Conservation (phyloP, 1,140 invertebrate species). For the Listronotus bonariensis region DNA sequence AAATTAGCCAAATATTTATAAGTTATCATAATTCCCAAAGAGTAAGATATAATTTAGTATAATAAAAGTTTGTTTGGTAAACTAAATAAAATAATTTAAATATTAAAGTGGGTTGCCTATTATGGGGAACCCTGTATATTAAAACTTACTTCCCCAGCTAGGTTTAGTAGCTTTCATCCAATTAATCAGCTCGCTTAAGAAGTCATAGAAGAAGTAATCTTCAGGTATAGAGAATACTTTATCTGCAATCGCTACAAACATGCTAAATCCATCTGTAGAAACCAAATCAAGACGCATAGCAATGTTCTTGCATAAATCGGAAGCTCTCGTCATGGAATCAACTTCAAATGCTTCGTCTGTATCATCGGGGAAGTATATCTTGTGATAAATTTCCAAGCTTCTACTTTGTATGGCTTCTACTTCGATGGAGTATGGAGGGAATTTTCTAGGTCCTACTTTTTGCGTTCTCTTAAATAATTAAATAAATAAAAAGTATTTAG, state of each 20-base stretch:
- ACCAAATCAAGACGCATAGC: conserved; percentile 73
- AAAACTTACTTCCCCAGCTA: conserved; percentile 68
- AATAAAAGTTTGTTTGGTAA: too few relatives aligned
- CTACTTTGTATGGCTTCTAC: conserved; percentile 94
- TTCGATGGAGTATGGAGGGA: conserved; percentile 90
- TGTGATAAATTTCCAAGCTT: conserved; percentile 93
- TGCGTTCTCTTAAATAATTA: conserved; percentile 55
- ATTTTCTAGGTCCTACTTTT: conserved; percentile 79
- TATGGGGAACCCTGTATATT: too few relatives aligned
- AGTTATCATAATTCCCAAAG: too few relatives aligned
- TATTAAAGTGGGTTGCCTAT: too few relatives aligned
- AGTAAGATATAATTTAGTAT: too few relatives aligned
- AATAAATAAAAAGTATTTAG: too few relatives aligned
- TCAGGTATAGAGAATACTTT: conserved; percentile 94
- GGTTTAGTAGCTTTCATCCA: conserved; percentile 85
- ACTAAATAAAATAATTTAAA: too few relatives aligned
- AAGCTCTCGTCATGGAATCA: conserved; percentile 81
- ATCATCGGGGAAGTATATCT: conserved; percentile 91
- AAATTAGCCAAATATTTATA: too few relatives aligned
- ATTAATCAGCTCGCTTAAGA: conserved; percentile 83
- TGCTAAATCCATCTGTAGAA: conserved; percentile 83
- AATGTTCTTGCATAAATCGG: conserved; percentile 83
- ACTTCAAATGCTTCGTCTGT: conserved; percentile 83
- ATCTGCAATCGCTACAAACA: conserved; percentile 92
- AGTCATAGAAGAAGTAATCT: conserved; percentile 94